phyloP scores from a whole-genome alignment of 2,113 vertebrate genomes.

The Peromyscus polionotus region DNA sequence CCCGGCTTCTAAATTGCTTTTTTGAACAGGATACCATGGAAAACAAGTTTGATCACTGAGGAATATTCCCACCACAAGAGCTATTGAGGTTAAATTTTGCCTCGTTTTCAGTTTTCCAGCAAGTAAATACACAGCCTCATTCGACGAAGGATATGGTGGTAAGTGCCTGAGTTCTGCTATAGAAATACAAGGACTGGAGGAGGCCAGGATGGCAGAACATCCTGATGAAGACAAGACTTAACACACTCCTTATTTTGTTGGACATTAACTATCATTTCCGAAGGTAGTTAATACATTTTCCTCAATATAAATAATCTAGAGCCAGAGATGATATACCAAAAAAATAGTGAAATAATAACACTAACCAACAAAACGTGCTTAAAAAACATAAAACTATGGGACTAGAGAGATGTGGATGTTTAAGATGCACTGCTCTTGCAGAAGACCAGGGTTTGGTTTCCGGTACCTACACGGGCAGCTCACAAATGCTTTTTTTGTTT shows the following conservation, averaged over 20 bases:
- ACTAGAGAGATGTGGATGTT: too few species aligned
- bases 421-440: background rate
- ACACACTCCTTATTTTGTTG: background rate
- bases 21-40: background rate
- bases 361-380: background rate
- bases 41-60: background rate
- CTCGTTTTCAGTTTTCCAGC: background rate
- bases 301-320: background rate
- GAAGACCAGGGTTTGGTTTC: background rate
- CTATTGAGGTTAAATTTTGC: background rate
- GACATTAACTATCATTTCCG: background rate
- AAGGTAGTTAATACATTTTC: background rate
- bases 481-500: too few species aligned
- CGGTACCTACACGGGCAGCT: background rate
- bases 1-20: background rate
- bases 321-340: background rate
- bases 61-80: background rate
- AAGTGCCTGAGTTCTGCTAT: background rate
- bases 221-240: background rate
- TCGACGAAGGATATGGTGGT: background rate
- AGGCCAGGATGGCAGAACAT: background rate
- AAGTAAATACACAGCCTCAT: background rate
- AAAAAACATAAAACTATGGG: background rate
- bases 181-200: background rate
- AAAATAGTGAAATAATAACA: conserved; percentile 11